Evolutionary conservation across 2,797 vertebrate genomes (phyloP), one percentile per base, ranked within the genome.

Genomic region (Eospalax fontanierii): DNA sequence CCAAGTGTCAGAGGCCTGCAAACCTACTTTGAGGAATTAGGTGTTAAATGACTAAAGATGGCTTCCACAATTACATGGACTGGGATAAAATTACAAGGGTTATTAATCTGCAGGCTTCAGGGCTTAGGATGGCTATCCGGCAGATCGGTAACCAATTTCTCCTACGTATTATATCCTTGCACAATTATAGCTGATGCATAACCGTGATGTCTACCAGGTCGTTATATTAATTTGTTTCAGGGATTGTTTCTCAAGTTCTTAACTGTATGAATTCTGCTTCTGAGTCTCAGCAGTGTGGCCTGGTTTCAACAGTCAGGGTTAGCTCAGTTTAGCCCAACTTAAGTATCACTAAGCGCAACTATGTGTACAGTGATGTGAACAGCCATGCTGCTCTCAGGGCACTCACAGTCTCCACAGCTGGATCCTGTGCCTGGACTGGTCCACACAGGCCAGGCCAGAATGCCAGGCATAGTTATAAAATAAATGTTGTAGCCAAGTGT

Each of bases 101-200:
- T 96, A 96, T 96, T 97, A 97, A 97, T 97, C 95, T 92, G 91
- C 43, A 90, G 75, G 87, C 94, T 97, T 96, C 82, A 1, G 94
- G 96, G 93, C 22, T 95, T 78, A 81, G 74, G 65, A 89, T 87
- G 80, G 54, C 86, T 81, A 94, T 92, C 94, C 70, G 95, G 89
- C 96, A 87, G 89, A 74, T 87, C 85, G 46, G 95, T 83, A 95
- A 74, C 87, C 57, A 87, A 71, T 96, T 95, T 95, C 95, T 95
- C 71, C 82, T 65, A 87, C 33, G 30, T 95, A 81, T 95, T 88
- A 89, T 30, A 81, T 91, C 26, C 90, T 92, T 79, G 80, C 19
- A 38, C 79, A 87, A 63, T 96, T 96, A 94, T 74, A 93, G 91
- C 89, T 94, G 71, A 73, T 63, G 63, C 16, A 50, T 92, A 66